Percentiles rank a stretch among this genome's conserved stretches.
phyloP scores from a whole-genome alignment of 2,888 invertebrate species.

The Netelia inedita region DNA sequence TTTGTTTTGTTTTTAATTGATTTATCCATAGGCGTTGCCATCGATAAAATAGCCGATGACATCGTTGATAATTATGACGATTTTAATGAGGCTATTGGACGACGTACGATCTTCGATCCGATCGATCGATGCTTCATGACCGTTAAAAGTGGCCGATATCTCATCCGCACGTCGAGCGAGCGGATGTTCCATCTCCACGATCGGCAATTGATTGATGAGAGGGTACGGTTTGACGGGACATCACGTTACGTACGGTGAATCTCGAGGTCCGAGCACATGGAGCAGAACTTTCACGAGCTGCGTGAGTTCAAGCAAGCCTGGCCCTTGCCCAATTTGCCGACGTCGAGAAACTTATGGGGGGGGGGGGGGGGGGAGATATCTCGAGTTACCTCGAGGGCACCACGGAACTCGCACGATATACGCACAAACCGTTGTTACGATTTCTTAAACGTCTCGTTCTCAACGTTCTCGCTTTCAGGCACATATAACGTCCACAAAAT shows the following conservation, averaged over 20 bases:
- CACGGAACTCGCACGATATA: slow-evolving; percentile 21
- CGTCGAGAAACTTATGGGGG: slow-evolving; percentile 66
- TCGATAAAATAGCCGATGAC: background rate
- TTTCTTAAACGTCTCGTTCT: slow-evolving; percentile 20
- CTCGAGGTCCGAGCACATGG: slow-evolving; percentile 69
- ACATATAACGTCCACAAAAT: background rate
- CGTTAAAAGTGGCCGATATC: background rate
- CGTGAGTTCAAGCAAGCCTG: slow-evolving; percentile 71
- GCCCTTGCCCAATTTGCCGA: slow-evolving; percentile 69
- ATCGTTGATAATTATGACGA: background rate
- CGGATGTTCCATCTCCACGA: slow-evolving; percentile 65
- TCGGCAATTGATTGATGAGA: slow-evolving; percentile 64
- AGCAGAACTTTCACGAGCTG: slow-evolving; percentile 74
- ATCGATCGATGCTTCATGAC: background rate
- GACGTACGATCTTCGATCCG: background rate
- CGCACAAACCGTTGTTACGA: slow-evolving; percentile 19
- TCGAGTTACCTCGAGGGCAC: slow-evolving; percentile 29
- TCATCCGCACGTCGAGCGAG: background rate
- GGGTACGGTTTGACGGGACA: slow-evolving; percentile 70
- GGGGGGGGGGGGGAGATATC: slow-evolving; percentile 7
- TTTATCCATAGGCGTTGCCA: background rate
- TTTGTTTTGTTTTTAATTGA: background rate
- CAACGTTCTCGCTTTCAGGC: slow-evolving; percentile 14
- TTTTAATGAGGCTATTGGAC: background rate
- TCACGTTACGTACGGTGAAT: slow-evolving; percentile 69